Percentiles rank a stretch among this genome's conserved stretches.
These are phyloP conservation scores for Hylomyscus alleni DNA, from an alignment of 2,797 vertebrate genomes.

Conservation along the genomic window DNA sequence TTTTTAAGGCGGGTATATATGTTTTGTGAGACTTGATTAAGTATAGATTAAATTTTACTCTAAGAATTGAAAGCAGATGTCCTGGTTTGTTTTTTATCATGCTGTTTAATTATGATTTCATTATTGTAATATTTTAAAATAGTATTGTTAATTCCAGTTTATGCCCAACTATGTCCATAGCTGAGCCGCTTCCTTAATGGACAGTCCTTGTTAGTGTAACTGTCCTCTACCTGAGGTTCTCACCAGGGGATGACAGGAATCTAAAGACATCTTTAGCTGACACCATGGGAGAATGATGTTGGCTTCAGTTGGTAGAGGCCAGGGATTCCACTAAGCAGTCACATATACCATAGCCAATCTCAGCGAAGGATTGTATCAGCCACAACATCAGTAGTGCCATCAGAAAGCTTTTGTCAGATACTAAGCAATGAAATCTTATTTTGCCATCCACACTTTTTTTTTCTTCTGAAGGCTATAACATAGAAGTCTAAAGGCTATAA, in stretches of 20 bases:
- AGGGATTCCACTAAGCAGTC: neutral
- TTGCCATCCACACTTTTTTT: neutral
- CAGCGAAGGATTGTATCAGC: neutral
- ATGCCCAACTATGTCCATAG: neutral
- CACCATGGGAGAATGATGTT: neutral
- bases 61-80: conserved; percentile 41
- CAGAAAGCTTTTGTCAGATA: neutral
- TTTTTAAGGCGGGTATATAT: neutral
- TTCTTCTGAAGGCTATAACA: no score
- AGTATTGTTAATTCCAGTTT: conserved; percentile 38
- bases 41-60: conserved; percentile 40
- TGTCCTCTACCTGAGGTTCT: neutral
- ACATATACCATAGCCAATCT: neutral
- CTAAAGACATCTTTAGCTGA: neutral
- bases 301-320: neutral
- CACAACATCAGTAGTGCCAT: neutral
- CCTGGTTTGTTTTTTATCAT: conserved; percentile 45
- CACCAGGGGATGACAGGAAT: neutral
- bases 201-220: neutral
- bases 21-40: conserved; percentile 42
- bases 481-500: no score
- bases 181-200: neutral
- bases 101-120: neutral
- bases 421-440: neutral
- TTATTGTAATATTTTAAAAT: conserved; percentile 49